phyloP scores from a whole-genome alignment of 1,140 invertebrate genomes.

The Drosophila murphyi region DNA sequence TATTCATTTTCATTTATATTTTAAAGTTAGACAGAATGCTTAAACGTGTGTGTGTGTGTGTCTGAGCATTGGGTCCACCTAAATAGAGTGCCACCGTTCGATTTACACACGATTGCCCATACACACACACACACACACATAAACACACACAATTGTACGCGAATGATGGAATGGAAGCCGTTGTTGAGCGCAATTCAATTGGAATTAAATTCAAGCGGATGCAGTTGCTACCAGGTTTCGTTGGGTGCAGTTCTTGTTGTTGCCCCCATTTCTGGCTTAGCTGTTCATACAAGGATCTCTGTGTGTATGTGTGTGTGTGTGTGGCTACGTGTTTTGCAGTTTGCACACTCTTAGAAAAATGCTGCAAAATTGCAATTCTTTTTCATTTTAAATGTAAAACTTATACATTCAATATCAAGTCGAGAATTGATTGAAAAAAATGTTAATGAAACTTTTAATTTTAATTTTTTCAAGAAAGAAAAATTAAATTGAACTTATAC shows the following conservation, averaged over 20 bases:
- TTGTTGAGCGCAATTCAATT: slow-evolving; percentile 60
- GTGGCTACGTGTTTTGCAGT: not conserved
- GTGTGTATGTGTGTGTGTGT: not conserved
- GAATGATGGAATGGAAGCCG: slow-evolving; percentile 42
- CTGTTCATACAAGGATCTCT: slow-evolving; percentile 17
- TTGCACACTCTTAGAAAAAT: not conserved
- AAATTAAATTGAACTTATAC: no score
- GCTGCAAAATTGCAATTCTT: not conserved
- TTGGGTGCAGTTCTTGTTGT: slow-evolving; percentile 4
- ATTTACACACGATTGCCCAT: slow-evolving; percentile 43
- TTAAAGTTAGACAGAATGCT: slow-evolving; percentile 27
- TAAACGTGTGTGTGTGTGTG: not conserved
- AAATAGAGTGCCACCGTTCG: slow-evolving; percentile 14
- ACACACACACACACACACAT: slow-evolving; percentile 8
- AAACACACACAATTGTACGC: slow-evolving; percentile 1
- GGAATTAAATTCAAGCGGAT: slow-evolving; percentile 55
- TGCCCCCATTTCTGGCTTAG: slow-evolving; percentile 13
- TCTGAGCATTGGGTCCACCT: not conserved
- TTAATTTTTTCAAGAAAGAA: no score
- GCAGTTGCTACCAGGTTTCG: slow-evolving; percentile 11
- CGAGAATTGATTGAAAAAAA: no score
- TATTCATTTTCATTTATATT: slow-evolving; percentile 32
- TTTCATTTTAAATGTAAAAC: no score
- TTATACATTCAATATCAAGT: no score
- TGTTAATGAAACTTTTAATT: no score